phyloP scores from a whole-genome alignment of 2,797 vertebrate species.

The Chloroceryle inda region DNA sequence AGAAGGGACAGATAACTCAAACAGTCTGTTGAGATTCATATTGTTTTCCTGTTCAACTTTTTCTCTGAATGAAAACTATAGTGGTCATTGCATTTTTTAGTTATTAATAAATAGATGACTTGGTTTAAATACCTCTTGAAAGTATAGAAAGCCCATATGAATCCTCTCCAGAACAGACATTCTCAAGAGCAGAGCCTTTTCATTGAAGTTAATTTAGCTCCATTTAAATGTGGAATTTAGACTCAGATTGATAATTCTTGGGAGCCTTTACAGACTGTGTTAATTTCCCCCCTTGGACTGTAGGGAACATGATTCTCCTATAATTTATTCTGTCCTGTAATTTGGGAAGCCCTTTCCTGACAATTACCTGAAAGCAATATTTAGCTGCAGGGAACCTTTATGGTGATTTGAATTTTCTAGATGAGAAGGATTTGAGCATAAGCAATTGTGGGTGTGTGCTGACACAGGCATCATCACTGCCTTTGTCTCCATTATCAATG shows the following conservation, averaged over 20 bases:
- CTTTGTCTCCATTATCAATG: slow-evolving; percentile 37
- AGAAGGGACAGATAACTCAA: slow-evolving; percentile 79
- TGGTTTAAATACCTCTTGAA: background rate
- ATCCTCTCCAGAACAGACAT: background rate
- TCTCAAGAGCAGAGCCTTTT: slow-evolving; percentile 8
- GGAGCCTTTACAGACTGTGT: background rate
- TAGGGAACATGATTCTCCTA: slow-evolving; percentile 45
- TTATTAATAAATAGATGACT: slow-evolving; percentile 56
- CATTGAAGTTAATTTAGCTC: background rate
- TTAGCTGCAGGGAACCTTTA: slow-evolving; percentile 57
- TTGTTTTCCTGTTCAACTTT: slow-evolving; percentile 72
- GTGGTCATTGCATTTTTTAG: slow-evolving; percentile 36
- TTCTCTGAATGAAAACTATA: slow-evolving; percentile 54
- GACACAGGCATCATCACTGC: slow-evolving; percentile 2
- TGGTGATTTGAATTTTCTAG: slow-evolving; percentile 34
- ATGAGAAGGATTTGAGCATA: slow-evolving; percentile 48
- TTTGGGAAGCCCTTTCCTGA: slow-evolving; percentile 46
- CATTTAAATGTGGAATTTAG: slow-evolving; percentile 10
- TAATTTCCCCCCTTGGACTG: slow-evolving; percentile 41
- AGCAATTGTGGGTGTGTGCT: slow-evolving; percentile 31
- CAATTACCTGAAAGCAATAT: slow-evolving; percentile 57
- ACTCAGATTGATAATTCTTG: slow-evolving; percentile 16
- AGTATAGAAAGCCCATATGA: background rate
- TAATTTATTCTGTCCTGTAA: slow-evolving; percentile 58
- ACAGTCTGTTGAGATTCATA: slow-evolving; percentile 78